These are phyloP conservation scores for Noturus placidus DNA, from an alignment of 2,113 vertebrate genomes.

Conservation along the genomic window DNA sequence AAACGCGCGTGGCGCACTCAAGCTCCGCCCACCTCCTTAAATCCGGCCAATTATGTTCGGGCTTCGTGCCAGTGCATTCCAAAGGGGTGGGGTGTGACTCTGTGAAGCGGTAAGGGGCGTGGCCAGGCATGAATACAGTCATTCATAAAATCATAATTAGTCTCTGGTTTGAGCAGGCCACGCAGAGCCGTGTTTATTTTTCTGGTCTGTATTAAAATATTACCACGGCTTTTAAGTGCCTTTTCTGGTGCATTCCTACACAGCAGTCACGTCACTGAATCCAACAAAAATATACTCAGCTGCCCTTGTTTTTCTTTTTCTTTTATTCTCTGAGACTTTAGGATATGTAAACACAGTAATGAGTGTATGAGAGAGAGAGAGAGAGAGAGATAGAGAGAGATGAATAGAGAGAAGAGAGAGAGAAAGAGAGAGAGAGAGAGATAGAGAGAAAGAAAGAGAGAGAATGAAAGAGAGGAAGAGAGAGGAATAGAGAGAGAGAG, in stretches of 20 bases:
- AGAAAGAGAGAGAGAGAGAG: not conserved
- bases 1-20: conserved; percentile 9
- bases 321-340: conserved; percentile 52
- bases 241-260: conserved; percentile 55
- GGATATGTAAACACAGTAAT: not conserved
- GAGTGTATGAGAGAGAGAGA: not conserved
- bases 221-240: conserved; percentile 69
- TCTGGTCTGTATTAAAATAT: conserved; percentile 61
- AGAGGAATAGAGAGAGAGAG: not conserved
- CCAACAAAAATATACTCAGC: conserved; percentile 54
- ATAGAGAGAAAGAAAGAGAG: too few relatives aligned
- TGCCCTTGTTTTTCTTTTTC: conserved; percentile 46
- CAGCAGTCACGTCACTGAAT: conserved; percentile 56
- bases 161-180: conserved; percentile 68
- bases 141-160: conserved; percentile 79
- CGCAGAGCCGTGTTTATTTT: conserved; percentile 70
- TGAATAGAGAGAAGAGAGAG: not conserved
- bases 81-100: conserved; percentile 50
- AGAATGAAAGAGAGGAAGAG: too few relatives aligned
- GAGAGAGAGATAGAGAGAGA: not conserved
- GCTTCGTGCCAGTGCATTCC: conserved; percentile 45
- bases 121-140: conserved; percentile 73
- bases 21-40: conserved; percentile 58
- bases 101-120: conserved; percentile 58
- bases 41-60: conserved; percentile 66